Conservation (phyloP, 1,140 invertebrate genomes). For the Nephila pilipes region DNA sequence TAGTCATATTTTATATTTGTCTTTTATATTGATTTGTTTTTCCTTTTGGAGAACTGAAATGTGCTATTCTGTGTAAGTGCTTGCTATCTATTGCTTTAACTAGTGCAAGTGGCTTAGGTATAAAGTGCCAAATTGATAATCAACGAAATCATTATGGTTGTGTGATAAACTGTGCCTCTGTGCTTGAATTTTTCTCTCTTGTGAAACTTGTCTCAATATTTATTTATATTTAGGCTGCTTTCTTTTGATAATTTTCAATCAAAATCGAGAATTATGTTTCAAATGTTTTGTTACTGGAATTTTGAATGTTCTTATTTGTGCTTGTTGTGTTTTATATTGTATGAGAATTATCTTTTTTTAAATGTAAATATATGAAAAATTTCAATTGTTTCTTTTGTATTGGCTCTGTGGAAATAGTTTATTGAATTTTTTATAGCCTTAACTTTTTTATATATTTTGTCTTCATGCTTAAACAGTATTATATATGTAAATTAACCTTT, state of each 20-base stretch:
- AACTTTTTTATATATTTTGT: neutral
- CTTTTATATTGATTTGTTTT: neutral
- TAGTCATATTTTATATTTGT: too few relatives aligned
- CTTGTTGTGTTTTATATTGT: too few relatives aligned
- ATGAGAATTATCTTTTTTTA: too few relatives aligned
- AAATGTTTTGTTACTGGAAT: too few relatives aligned
- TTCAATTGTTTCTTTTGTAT: neutral
- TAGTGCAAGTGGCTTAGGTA: conserved; percentile 39
- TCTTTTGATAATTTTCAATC: neutral
- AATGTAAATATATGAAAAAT: neutral
- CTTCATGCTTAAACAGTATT: conserved; percentile 14
- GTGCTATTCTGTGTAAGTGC: neutral
- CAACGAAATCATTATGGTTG: conserved; percentile 58
- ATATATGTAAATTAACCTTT: neutral
- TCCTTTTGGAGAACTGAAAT: neutral
- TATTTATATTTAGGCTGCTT: neutral
- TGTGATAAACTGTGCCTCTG: conserved; percentile 65
- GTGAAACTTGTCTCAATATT: neutral
- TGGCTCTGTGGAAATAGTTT: neutral
- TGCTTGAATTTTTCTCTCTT: conserved; percentile 26
- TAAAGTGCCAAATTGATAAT: conserved; percentile 67
- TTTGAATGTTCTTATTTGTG: too few relatives aligned
- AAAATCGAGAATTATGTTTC: too few relatives aligned
- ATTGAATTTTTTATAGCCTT: neutral
- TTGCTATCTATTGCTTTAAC: conserved; percentile 1